phyloP scores from a whole-genome alignment of 2,888 invertebrate genomes.

The Hanleya hanleyi region DNA sequence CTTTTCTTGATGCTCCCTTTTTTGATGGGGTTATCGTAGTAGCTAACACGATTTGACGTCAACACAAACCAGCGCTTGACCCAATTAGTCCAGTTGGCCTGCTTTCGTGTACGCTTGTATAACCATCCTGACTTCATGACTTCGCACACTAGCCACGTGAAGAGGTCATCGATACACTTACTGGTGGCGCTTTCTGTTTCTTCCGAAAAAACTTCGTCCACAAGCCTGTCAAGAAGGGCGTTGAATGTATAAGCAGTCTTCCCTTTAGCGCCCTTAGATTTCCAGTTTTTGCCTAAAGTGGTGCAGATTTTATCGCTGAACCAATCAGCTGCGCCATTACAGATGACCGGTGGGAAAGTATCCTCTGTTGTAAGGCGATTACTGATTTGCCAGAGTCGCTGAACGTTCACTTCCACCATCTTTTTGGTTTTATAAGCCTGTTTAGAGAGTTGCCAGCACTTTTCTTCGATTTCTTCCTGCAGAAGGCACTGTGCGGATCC shows the following conservation, averaged over 20 bases:
- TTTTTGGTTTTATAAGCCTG: conserved; percentile 6
- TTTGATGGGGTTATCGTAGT: conserved; percentile 22
- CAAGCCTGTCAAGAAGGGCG: conserved; percentile 7
- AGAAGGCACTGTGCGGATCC: conserved; percentile 3
- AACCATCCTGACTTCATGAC: conserved; percentile 37
- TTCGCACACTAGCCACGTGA: conserved; percentile 37
- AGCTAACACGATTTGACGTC: conserved; percentile 24
- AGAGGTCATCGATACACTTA: conserved; percentile 31
- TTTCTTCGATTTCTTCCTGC: conserved; percentile 19
- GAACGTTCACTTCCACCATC: conserved; percentile 9
- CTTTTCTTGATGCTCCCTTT: conserved; percentile 13
- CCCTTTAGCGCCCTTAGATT: neutral
- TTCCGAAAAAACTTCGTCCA: conserved; percentile 13
- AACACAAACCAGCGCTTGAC: conserved; percentile 37
- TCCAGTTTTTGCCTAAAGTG: conserved; percentile 10
- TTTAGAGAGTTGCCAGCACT: conserved; percentile 9
- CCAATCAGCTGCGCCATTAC: conserved; percentile 26
- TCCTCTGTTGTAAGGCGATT: conserved; percentile 32
- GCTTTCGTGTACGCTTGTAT: conserved; percentile 33
- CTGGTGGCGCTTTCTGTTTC: neutral
- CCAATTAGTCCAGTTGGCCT: conserved; percentile 44
- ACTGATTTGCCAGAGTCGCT: conserved; percentile 36
- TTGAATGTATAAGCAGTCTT: conserved; percentile 2
- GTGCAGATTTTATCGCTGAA: conserved; percentile 28
- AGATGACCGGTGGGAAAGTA: conserved; percentile 33